Base-by-base conservation (phyloP, 2,797 vertebrate species). In the Pipistrellus pygmaeus region DNA sequence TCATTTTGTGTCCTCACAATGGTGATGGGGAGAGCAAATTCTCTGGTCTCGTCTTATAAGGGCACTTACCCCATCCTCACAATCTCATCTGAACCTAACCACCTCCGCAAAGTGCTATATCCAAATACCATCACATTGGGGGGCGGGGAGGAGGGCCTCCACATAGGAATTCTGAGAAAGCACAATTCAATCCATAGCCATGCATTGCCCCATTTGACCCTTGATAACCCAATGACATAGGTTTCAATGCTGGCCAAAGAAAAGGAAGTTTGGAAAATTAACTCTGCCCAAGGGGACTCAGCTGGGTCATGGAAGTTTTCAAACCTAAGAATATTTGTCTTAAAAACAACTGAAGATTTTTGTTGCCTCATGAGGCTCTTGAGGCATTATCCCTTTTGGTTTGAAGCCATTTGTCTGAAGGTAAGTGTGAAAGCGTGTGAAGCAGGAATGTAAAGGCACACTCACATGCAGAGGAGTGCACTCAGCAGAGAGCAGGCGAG, bases 321-420 rank as follows among this genome's bases (percentile, higher is more conserved):
- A 85, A 68, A 81, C 75, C 51, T 82, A 85, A 77, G 38, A 90
- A 55, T 60, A 27, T 69, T 64, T 53, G 55, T 41, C 30, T 91
- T 80, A 78, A 64, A 60, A 91, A 8, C 53, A 60, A 64, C 30
- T 25, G 11, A 85, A 93, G 30, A 60, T 51, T 25, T 51, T 32
- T 66, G 21, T 35, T 80, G 46, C 51, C 38, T 92, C 32, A 2
- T 9, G 80, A 80, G 20, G 25, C 13, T n/a, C 8, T 30, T 15
- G 8, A 93, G 44, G n/a, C 41, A 18, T 38, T 66, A 53, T 55
- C 38, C 46, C 72, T 20, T 90, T 80, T 85, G 83, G 5, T 60
- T 90, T 91, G 82, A 69, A 91, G 91, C 20, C 57, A 38, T 72
- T 85, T 62, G 8, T 80, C 53, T 92, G 75, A 72, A 53, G 68